These are phyloP conservation scores for Miniopterus natalensis DNA, from an alignment of 2,113 vertebrate genomes.

Conservation along the genomic window DNA sequence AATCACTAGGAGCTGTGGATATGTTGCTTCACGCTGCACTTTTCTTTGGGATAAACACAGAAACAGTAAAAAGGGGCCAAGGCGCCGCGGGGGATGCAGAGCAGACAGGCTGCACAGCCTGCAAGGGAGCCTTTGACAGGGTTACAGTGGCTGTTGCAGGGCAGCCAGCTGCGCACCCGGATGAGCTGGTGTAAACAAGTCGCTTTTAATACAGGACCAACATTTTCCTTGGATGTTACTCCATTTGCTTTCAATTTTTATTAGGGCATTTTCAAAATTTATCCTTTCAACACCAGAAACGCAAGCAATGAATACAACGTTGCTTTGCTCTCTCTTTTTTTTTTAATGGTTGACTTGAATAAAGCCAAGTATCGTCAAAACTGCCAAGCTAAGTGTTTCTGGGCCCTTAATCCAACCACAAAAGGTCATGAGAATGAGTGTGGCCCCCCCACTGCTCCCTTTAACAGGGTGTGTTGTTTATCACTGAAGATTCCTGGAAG, in stretches of 20 bases:
- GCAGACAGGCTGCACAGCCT: slow-evolving; percentile 76
- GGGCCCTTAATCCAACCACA: not conserved
- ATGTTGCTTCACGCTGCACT: slow-evolving; percentile 56
- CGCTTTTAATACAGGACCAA: slow-evolving; percentile 71
- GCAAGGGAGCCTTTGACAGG: slow-evolving; percentile 81
- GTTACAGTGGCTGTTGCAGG: slow-evolving; percentile 82
- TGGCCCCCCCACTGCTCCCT: not conserved
- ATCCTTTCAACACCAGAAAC: slow-evolving; percentile 19
- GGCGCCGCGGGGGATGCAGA: slow-evolving; percentile 76
- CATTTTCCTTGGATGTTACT: slow-evolving; percentile 62
- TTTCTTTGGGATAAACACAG: slow-evolving; percentile 84
- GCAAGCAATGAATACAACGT: not conserved
- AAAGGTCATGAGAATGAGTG: not conserved
- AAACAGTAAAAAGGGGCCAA: slow-evolving; percentile 85
- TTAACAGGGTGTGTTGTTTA: not conserved
- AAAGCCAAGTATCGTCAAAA: slow-evolving; percentile 62
- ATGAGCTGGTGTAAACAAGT: slow-evolving; percentile 76
- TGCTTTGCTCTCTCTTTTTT: not conserved
- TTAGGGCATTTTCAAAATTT: slow-evolving; percentile 53
- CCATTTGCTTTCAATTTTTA: slow-evolving; percentile 69
- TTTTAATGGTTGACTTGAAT: slow-evolving; percentile 8
- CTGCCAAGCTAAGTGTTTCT: slow-evolving; percentile 56
- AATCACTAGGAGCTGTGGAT: slow-evolving; percentile 14
- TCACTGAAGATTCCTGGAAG: not conserved
- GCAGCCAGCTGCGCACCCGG: slow-evolving; percentile 83